Evolutionary conservation across 2,888 invertebrate genomes (phyloP).

Genomic region (Litoditis marina): DNA sequence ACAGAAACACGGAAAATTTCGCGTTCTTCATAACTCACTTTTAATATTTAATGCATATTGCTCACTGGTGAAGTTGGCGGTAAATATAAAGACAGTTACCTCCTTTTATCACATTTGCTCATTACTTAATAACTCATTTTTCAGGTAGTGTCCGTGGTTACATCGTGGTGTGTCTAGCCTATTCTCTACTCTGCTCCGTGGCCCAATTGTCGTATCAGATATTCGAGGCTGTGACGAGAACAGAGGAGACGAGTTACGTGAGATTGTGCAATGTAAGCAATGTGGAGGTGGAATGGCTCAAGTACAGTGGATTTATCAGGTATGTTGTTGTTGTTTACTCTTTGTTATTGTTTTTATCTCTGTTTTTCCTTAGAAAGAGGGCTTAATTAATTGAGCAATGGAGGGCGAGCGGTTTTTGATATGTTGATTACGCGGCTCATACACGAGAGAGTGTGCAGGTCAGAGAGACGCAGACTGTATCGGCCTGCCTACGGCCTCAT

Average conservation of each 20-base stretch:
- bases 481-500: no score
- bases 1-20: no score
- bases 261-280: slow-evolving; percentile 5
- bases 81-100: no score
- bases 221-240: slow-evolving; percentile 12
- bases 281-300: slow-evolving; percentile 7
- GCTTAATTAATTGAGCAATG: no score
- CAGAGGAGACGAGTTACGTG: slow-evolving; percentile 1
- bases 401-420: neutral
- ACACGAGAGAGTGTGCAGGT: no score
- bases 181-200: slow-evolving; percentile 2
- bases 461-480: no score
- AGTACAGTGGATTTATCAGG: slow-evolving; percentile 19
- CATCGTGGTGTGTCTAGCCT: neutral
- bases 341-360: no score
- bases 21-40: no score
- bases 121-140: slow-evolving; percentile 1
- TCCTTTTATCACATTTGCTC: no score
- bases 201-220: slow-evolving; percentile 15
- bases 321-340: neutral
- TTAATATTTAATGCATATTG: no score
- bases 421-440: neutral
- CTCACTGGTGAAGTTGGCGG: no score
- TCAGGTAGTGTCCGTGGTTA: slow-evolving; percentile 9
- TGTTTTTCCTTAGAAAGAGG: no score